Base-by-base conservation (phyloP, 2,113 vertebrate species). In the Lepisosteus oculatus region DNA sequence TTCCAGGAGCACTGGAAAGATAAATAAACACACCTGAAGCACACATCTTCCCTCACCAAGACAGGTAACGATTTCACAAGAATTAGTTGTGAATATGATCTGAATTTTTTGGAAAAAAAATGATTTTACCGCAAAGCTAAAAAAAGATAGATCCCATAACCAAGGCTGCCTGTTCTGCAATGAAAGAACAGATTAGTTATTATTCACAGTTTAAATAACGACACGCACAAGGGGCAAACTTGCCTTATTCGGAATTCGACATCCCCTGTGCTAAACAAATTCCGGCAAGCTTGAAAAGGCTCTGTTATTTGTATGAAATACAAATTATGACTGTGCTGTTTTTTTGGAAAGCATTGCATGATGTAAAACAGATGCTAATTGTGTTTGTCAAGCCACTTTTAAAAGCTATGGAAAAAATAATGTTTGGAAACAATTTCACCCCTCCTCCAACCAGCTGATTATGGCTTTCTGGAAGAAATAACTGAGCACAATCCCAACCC, bases 341-440 rank as follows among this genome's bases (percentile, higher is more conserved):
- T 11, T 59, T 69, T 55, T 14, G n/a, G 13, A 68, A 51, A 68
- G 43, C n/a, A 14, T 44, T 59, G 43, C 54, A 14, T 59, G 41
- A 69, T 69, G 56, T 15, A 14, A 59, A 69, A 69, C 68, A 69
- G 68, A 69, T 69, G 68, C 42, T 56, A 59, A 5, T 14, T 8
- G 41, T 69, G 41, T 59, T 59, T 69, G 41, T 59, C 43, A 59
- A 69, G n/a, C 41, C 56, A 54, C 56, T 64, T 41, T 64, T 64
- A 41, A 64, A 64, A 43, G 17, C 42, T 29, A 64, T 15, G 62
- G 17, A 54, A 47, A 57, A 69, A 55, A 57, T 43, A 69, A 69
- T 56, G 17, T 44, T 43, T 43, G 55, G 15, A 69, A 64, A 64
- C 13, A 64, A 64, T 64, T 64, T 64, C 4, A 8, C 43, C 64